Evolutionary conservation across 2,888 invertebrate species (phyloP).

Genomic region (Polymixis lichenea): DNA sequence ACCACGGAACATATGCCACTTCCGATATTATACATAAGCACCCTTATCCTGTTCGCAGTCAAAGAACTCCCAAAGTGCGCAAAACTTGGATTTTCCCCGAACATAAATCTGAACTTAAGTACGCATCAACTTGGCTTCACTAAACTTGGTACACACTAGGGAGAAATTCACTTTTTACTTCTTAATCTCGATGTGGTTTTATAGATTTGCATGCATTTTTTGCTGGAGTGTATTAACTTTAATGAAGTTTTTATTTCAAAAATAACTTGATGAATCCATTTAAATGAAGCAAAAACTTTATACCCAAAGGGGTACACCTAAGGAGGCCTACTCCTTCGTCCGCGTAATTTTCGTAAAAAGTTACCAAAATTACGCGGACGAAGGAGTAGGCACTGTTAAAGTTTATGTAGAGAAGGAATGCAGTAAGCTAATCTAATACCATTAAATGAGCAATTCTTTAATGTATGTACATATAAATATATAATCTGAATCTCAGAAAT

Average conservation of each 20-base stretch:
- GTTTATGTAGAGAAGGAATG: too few species aligned
- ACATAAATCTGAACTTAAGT: slow-evolving; percentile 61
- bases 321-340: too few species aligned
- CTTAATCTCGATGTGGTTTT: slow-evolving; percentile 23
- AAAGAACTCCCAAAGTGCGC: slow-evolving; percentile 52
- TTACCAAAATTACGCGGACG: too few species aligned
- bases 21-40: slow-evolving; percentile 48
- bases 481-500: too few species aligned
- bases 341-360: too few species aligned
- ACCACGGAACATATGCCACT: slow-evolving; percentile 48
- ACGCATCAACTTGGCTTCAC: slow-evolving; percentile 59
- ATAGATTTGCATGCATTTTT: slow-evolving; percentile 7
- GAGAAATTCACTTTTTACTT: slow-evolving; percentile 33
- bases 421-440: too few species aligned
- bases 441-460: too few species aligned
- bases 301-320: too few species aligned
- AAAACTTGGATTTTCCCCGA: slow-evolving; percentile 59
- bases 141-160: slow-evolving; percentile 35
- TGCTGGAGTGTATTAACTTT: not conserved
- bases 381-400: too few species aligned
- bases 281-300: too few species aligned
- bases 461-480: too few species aligned
- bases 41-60: slow-evolving; percentile 34
- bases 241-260: not conserved
- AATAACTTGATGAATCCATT: not conserved